Conservation (phyloP, 2,888 invertebrate species). For the Xanthorhoe spadicearia region DNA sequence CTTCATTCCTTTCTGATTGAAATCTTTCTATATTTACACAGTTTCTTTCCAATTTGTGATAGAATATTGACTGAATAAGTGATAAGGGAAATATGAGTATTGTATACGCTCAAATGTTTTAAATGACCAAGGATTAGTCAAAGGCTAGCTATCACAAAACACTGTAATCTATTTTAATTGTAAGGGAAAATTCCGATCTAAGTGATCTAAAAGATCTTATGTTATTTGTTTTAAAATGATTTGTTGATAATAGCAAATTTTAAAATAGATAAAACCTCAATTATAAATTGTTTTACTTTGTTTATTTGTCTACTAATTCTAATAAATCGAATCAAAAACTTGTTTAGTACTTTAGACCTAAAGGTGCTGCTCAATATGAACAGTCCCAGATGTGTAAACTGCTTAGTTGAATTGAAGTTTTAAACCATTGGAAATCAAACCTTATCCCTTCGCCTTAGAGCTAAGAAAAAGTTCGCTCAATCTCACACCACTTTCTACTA, state of each 20-base stretch:
- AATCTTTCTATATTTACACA: constrained; percentile 25
- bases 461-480: constrained; percentile 12
- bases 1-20: constrained; percentile 33
- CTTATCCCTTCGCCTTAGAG: constrained; percentile 5
- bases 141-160: no score
- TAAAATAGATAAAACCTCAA: no score
- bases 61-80: no score
- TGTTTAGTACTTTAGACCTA: neutral
- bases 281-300: no score
- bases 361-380: neutral
- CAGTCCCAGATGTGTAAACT: neutral
- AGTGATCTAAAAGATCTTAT: no score
- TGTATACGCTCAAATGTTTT: no score
- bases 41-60: neutral
- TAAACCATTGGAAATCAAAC: neutral
- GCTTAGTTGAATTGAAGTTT: neutral
- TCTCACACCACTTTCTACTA: constrained; percentile 22
- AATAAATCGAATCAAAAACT: neutral
- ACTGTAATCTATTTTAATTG: no score
- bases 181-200: no score
- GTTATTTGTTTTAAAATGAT: no score
- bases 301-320: neutral
- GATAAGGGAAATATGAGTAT: no score
- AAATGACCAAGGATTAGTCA: no score
- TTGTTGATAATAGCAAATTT: no score